Conservation (phyloP, 2,797 vertebrate genomes). For the Prionace glauca region DNA sequence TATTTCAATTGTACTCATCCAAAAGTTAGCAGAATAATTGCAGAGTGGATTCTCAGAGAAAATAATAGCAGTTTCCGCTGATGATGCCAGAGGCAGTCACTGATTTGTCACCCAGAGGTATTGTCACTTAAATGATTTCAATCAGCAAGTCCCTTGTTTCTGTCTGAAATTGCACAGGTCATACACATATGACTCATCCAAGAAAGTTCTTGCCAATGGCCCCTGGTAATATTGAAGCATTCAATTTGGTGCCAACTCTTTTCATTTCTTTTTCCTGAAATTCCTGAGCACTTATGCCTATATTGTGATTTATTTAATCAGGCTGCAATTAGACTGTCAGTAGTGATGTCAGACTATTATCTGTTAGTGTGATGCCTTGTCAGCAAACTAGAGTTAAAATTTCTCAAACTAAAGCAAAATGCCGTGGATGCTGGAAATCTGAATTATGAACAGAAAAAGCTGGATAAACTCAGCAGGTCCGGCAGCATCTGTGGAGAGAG, state of each 20-base stretch:
- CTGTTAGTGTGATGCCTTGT: background rate
- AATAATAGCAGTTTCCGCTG: background rate
- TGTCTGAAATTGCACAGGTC: background rate
- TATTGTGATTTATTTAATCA: background rate
- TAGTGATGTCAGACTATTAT: background rate
- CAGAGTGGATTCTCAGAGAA: background rate
- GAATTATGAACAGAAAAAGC: too few relatives aligned
- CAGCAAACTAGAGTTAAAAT: background rate
- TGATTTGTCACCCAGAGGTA: background rate
- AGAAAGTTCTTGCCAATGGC: background rate
- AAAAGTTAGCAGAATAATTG: background rate
- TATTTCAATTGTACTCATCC: background rate
- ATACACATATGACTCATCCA: background rate
- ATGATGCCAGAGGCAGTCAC: background rate
- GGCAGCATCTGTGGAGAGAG: too few relatives aligned
- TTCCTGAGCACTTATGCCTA: background rate
- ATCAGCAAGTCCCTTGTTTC: background rate
- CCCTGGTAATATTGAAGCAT: background rate
- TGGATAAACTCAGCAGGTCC: too few relatives aligned
- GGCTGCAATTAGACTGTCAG: background rate
- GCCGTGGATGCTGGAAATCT: too few relatives aligned
- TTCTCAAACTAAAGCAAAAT: too few relatives aligned
- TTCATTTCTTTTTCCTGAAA: background rate
- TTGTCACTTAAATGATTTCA: background rate
- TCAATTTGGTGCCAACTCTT: background rate